These are phyloP conservation scores for Falco concolor DNA, from an alignment of 2,797 vertebrate species.

Conservation along the genomic window DNA sequence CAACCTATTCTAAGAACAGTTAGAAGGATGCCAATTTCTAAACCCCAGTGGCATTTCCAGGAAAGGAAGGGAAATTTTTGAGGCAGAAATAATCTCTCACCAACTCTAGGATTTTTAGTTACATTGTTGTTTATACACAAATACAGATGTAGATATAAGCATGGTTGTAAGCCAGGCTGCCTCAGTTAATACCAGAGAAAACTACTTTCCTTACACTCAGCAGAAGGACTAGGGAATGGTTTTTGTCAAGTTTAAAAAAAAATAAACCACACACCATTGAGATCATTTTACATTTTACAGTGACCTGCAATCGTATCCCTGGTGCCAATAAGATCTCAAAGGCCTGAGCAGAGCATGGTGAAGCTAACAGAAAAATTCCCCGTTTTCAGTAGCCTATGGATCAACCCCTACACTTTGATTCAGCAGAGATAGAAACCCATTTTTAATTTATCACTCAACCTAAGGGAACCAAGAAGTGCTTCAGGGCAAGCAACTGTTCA, in stretches of 20 bases:
- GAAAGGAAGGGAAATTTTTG: neutral
- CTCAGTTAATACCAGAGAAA: neutral
- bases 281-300: neutral
- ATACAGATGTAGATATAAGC: neutral
- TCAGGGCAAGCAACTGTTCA: neutral
- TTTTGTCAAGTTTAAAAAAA: neutral
- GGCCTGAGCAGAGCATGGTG: neutral
- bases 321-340: neutral
- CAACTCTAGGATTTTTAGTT: neutral
- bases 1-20: neutral
- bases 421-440: neutral
- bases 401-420: neutral
- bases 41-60: neutral
- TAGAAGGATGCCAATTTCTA: neutral
- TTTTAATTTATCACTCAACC: neutral
- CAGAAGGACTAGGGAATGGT: neutral
- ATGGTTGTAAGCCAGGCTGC: neutral
- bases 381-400: neutral
- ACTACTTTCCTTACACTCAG: neutral
- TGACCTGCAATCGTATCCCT: neutral
- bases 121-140: neutral
- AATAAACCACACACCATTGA: neutral
- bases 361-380: neutral
- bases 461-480: neutral
- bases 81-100: neutral